These are phyloP conservation scores for Cydia splendana DNA, from an alignment of 1,140 invertebrate genomes.

Conservation along the genomic window DNA sequence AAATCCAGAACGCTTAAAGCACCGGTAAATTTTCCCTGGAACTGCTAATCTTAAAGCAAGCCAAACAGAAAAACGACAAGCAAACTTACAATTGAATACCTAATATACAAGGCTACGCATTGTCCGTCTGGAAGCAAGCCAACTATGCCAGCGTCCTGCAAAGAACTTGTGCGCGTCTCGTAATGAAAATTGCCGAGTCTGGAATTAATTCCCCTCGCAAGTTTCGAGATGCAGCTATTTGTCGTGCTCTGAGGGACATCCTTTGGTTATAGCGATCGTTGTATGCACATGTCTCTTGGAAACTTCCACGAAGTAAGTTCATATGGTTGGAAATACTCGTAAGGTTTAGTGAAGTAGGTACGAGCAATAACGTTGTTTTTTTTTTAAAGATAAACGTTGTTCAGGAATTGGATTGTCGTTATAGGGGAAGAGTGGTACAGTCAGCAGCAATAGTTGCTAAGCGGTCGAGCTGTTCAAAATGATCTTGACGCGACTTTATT, in stretches of 20 bases:
- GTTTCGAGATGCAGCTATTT: slow-evolving; percentile 11
- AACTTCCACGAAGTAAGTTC: neutral
- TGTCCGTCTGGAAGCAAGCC: slow-evolving; percentile 19
- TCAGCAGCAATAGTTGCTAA: too few relatives aligned
- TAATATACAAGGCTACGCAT: neutral
- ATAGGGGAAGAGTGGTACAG: too few relatives aligned
- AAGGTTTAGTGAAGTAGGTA: too few relatives aligned
- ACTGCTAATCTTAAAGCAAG: neutral
- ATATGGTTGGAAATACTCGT: too few relatives aligned
- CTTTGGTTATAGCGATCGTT: neutral
- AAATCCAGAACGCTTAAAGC: too few relatives aligned
- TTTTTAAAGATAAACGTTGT: too few relatives aligned
- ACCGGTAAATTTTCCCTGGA: neutral
- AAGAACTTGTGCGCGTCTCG: slow-evolving; percentile 10
- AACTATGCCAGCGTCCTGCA: slow-evolving; percentile 18
- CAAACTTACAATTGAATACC: neutral
- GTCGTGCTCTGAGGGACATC: neutral
- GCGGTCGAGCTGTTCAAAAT: too few relatives aligned
- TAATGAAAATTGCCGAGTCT: slow-evolving; percentile 25
- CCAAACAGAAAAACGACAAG: neutral
- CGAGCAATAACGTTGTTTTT: too few relatives aligned
- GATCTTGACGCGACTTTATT: too few relatives aligned
- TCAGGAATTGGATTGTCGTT: too few relatives aligned
- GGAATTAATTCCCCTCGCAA: slow-evolving; percentile 17
- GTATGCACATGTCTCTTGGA: neutral